Conservation (phyloP, 2,113 vertebrate genomes). For the Mirza zaza region DNA sequence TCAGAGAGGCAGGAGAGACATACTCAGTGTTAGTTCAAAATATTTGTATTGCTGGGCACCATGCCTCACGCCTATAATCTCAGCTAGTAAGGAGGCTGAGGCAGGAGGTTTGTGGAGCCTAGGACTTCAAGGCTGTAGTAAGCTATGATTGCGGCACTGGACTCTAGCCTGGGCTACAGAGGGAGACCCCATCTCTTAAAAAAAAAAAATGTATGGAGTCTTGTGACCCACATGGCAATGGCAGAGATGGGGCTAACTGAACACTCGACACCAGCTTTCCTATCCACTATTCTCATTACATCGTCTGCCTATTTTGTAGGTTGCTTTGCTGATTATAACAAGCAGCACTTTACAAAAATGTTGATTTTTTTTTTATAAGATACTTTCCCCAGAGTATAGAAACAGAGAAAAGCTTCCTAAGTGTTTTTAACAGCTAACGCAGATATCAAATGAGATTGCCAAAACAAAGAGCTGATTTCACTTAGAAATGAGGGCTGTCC, state of each 20-base stretch:
- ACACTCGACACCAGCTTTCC: background rate
- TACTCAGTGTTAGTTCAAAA: background rate
- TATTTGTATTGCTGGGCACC: no score
- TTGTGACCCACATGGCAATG: background rate
- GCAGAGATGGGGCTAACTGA: background rate
- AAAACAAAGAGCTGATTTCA: background rate
- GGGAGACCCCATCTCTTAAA: no score
- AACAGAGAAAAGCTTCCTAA: background rate
- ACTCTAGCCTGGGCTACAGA: no score
- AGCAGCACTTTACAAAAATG: background rate
- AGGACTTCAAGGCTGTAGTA: no score
- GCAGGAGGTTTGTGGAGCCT: no score
- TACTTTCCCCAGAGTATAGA: background rate
- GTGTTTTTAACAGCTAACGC: background rate
- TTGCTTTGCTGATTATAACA: background rate
- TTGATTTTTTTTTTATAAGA: background rate
- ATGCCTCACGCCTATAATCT: no score
- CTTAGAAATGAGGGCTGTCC: background rate
- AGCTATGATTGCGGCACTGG: no score
- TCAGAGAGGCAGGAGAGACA: background rate
- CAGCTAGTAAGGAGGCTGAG: no score
- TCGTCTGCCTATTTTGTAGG: background rate
- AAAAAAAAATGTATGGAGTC: background rate
- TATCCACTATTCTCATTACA: background rate
- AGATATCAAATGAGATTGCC: background rate